These are phyloP conservation scores for Agapetus fuscipes DNA, from an alignment of 2,888 invertebrate genomes.

Conservation along the genomic window DNA sequence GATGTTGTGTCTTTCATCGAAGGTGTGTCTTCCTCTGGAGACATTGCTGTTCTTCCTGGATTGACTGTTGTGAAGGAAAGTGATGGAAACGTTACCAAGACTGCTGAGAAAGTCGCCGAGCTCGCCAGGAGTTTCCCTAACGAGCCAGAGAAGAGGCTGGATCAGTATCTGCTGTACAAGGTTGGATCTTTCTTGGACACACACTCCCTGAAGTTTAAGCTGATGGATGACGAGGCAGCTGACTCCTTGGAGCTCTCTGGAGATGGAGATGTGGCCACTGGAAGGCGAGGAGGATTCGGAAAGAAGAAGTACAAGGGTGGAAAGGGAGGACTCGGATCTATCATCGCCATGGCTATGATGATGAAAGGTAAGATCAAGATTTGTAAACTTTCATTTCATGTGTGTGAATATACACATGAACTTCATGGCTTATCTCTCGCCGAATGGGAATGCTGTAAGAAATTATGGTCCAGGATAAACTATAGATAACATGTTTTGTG, in stretches of 20 bases:
- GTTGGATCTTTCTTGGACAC: slow-evolving; percentile 62
- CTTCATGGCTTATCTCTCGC: too few relatives aligned
- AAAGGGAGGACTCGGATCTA: slow-evolving; percentile 36
- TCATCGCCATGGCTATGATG: slow-evolving; percentile 51
- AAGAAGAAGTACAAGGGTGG: slow-evolving; percentile 25
- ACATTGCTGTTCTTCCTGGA: slow-evolving; percentile 61
- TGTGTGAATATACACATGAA: too few relatives aligned
- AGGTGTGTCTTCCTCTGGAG: slow-evolving; percentile 58
- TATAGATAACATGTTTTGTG: too few relatives aligned
- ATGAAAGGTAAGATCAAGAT: slow-evolving; percentile 45
- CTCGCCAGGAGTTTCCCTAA: slow-evolving; percentile 68
- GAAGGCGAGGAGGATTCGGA: slow-evolving; percentile 34
- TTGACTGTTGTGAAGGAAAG: slow-evolving; percentile 63
- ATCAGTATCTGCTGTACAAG: slow-evolving; percentile 61
- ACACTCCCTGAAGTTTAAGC: slow-evolving; percentile 61
- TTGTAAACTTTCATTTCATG: neutral
- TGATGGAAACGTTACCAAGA: slow-evolving; percentile 33
- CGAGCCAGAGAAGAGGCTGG: slow-evolving; percentile 64
- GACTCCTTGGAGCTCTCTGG: slow-evolving; percentile 42
- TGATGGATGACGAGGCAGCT: slow-evolving; percentile 54
- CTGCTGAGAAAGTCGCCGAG: slow-evolving; percentile 56
- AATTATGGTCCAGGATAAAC: too few relatives aligned
- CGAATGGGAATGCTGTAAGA: too few relatives aligned
- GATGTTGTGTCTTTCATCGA: slow-evolving; percentile 70
- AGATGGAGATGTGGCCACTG: slow-evolving; percentile 36